Percentiles rank a stretch among this genome's conserved stretches.
Conservation (phyloP, 2,797 vertebrate genomes). For the Allochrocebus solatus region DNA sequence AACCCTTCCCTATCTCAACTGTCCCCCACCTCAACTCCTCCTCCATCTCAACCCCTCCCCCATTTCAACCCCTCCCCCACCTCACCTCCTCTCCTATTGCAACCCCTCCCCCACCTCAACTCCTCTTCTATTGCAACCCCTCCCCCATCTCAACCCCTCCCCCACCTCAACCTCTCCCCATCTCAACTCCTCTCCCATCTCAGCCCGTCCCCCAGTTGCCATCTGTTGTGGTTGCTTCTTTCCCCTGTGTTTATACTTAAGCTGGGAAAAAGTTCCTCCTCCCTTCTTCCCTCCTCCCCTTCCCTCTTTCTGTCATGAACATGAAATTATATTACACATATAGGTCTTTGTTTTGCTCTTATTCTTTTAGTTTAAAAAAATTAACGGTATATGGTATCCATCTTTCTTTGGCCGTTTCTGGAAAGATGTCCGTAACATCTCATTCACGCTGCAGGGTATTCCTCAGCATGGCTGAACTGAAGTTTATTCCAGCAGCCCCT, state of each 20-base stretch:
- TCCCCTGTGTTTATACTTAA: background rate
- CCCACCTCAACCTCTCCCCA: background rate
- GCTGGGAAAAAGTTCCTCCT: background rate
- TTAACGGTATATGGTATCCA: no score
- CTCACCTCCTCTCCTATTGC: no score
- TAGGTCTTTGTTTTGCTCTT: background rate
- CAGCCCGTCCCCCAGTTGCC: rapidly evolving
- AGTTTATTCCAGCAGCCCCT: background rate
- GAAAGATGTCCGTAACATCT: background rate
- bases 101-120: no score
- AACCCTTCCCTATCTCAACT: background rate
- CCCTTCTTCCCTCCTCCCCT: background rate
- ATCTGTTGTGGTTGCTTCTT: rapidly evolving
- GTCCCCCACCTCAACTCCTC: no score
- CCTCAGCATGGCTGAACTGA: rapidly evolving
- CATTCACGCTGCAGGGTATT: background rate
- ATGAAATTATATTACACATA: background rate
- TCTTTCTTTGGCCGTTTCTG: background rate
- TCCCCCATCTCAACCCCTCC: no score
- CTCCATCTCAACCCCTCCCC: no score
- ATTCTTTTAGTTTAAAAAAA: background rate
- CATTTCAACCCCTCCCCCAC: background rate
- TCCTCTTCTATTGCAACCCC: no score
- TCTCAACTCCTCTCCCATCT: background rate
- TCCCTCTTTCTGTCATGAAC: background rate